Percentiles rank a stretch among this genome's conserved stretches.
These are phyloP conservation scores for Trididemnum miniatum DNA, from an alignment of 23 tunicate species.

Conservation along the genomic window DNA sequence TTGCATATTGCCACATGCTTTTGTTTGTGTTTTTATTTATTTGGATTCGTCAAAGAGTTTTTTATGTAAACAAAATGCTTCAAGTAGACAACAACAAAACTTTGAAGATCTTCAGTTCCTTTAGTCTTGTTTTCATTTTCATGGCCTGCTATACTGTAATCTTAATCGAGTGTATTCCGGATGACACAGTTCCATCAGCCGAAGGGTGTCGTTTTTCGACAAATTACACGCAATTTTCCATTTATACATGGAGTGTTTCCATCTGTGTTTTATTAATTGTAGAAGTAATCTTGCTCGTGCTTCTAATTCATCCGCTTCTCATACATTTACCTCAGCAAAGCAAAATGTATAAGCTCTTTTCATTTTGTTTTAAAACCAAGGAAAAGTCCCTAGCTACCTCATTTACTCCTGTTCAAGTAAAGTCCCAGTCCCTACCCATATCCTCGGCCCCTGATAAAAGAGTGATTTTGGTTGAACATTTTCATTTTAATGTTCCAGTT, in stretches of 20 bases:
- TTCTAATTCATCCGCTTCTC: background rate
- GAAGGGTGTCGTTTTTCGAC: background rate
- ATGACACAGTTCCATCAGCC: constrained; percentile 9
- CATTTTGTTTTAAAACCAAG: too few species aligned
- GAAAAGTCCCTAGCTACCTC: too few species aligned
- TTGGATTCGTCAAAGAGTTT: constrained; percentile 61
- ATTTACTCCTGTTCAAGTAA: too few species aligned
- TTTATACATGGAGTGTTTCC: too few species aligned
- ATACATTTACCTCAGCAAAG: too few species aligned
- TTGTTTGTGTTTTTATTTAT: constrained; percentile 36
- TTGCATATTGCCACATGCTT: constrained; percentile 22
- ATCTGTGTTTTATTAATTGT: too few species aligned
- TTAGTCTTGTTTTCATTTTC: constrained; percentile 35
- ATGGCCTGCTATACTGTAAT: constrained; percentile 5
- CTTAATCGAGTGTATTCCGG: background rate
- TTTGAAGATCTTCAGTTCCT: constrained; percentile 30
- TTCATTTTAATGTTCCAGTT: too few species aligned
- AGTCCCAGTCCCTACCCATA: too few species aligned
- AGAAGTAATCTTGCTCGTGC: background rate
- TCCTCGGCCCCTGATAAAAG: too few species aligned
- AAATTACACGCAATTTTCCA: too few species aligned
- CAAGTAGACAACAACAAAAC: constrained; percentile 17
- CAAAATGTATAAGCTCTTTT: too few species aligned
- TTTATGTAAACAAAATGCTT: constrained; percentile 58
- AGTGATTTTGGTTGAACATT: too few species aligned